Evolutionary conservation across 35 echinoderm and acorn worm genomes (phyloP).

Genomic region (Acanthaster planci): DNA sequence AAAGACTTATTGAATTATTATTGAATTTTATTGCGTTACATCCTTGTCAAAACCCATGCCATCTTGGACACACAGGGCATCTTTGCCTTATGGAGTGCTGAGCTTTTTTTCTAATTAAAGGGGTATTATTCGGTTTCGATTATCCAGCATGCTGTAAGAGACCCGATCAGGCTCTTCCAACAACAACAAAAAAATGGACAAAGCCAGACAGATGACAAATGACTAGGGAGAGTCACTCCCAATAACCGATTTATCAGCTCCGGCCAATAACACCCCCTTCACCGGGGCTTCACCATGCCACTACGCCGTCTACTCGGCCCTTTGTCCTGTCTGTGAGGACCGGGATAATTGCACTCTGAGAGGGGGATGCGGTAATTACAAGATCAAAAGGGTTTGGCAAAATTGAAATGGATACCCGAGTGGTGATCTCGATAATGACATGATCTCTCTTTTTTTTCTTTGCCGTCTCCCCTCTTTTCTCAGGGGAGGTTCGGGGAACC

Average conservation of each 20-base stretch:
- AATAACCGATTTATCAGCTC: constrained; percentile 6
- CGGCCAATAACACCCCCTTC: constrained; percentile 7
- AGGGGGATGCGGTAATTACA: constrained; percentile 26
- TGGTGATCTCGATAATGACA: constrained; percentile 17
- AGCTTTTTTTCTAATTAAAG: neutral
- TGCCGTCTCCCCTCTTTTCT: neutral
- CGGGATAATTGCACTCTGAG: neutral
- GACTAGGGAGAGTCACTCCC: neutral
- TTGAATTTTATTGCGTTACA: too few species aligned
- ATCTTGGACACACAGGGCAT: too few species aligned
- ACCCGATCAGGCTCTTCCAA: neutral
- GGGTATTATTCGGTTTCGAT: neutral
- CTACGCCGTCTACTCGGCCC: neutral
- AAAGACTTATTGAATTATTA: too few species aligned
- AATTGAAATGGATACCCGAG: constrained; percentile 25
- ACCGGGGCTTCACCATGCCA: neutral
- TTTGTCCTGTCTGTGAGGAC: neutral
- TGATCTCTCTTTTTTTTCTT: neutral
- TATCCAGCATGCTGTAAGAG: neutral
- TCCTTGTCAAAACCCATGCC: too few species aligned
- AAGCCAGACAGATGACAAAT: constrained; percentile 8
- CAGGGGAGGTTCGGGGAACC: too few species aligned
- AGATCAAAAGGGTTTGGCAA: constrained; percentile 11
- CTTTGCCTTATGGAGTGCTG: too few species aligned
- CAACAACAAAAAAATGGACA: neutral